Conservation (phyloP, 1,140 invertebrate genomes). For the Drosophila ogumai region DNA sequence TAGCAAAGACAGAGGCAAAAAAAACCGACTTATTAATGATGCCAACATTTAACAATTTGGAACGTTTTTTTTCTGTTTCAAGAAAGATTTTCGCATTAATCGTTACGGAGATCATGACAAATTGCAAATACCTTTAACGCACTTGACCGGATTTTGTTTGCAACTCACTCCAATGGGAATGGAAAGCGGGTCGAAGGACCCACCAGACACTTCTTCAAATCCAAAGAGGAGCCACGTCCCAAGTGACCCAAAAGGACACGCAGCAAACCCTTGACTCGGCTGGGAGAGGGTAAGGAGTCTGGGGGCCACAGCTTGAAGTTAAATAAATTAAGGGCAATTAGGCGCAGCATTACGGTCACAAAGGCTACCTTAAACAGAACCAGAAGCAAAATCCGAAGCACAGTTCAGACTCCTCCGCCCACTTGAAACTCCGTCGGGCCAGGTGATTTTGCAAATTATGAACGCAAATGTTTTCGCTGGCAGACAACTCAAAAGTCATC, state of each 20-base stretch:
- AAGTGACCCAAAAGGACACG: constrained; percentile 71
- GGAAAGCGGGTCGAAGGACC: neutral
- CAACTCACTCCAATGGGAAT: neutral
- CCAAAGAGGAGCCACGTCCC: constrained; percentile 40
- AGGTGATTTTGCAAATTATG: constrained; percentile 69
- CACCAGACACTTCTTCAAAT: constrained; percentile 59
- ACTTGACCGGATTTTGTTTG: constrained; percentile 14
- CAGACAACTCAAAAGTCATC: constrained; percentile 53
- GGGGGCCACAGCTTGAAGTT: constrained; percentile 76
- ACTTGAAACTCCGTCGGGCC: constrained; percentile 12
- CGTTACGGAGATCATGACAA: constrained; percentile 38
- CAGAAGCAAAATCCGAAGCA: neutral
- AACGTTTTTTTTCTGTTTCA: neutral
- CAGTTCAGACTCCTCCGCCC: neutral
- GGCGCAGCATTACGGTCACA: constrained; percentile 71
- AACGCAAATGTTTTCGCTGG: constrained; percentile 49
- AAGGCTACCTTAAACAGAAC: constrained; percentile 48
- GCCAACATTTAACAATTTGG: constrained; percentile 18
- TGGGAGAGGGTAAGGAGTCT: constrained; percentile 3
- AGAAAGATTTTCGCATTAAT: constrained; percentile 30
- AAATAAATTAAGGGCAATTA: constrained; percentile 83
- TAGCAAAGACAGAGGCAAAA: constrained; percentile 3
- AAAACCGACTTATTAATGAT: constrained; percentile 31
- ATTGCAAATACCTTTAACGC: constrained; percentile 39
- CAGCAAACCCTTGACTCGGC: constrained; percentile 71